These are phyloP conservation scores for Clarias laeviceps DNA, from an alignment of 2,797 vertebrate species.

Conservation along the genomic window DNA sequence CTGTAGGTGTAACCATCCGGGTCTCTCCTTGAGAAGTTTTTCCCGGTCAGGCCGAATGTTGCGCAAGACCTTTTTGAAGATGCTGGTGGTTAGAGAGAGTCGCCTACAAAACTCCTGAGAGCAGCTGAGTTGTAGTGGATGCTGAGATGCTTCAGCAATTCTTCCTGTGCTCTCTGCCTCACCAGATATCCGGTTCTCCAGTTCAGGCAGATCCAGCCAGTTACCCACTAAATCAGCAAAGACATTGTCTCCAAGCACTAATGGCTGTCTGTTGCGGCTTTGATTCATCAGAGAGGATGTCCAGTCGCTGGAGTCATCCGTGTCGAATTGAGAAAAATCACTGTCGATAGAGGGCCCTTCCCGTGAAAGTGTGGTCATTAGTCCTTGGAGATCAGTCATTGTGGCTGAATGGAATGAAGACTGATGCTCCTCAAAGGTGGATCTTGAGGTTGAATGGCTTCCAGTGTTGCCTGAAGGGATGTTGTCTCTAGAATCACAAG, in stretches of 20 bases:
- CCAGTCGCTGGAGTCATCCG: constrained; percentile 84
- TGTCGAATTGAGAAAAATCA: constrained; percentile 84
- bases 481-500: not conserved
- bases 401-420: constrained; percentile 28
- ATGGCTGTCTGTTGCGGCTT: constrained; percentile 89
- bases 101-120: constrained; percentile 78
- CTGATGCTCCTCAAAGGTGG: constrained; percentile 58
- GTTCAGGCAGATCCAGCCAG: constrained; percentile 93
- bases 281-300: constrained; percentile 87
- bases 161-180: constrained; percentile 21
- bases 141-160: constrained; percentile 48
- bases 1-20: constrained; percentile 71
- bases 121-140: constrained; percentile 54
- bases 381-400: constrained; percentile 61
- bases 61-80: constrained; percentile 84
- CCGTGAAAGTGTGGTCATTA: constrained; percentile 67
- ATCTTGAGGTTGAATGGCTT: constrained; percentile 72
- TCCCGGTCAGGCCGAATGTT: constrained; percentile 79
- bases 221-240: constrained; percentile 94
- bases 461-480: constrained; percentile 44
- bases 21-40: constrained; percentile 79
- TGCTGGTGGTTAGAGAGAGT: constrained; percentile 79
- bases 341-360: constrained; percentile 77
- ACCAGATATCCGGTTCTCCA: constrained; percentile 56
- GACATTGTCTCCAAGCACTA: constrained; percentile 93